A percentile compares a stretch with the other conserved stretches of the same genome.
phyloP scores from a whole-genome alignment of 2,113 vertebrate species.

The Micronycteris hirsuta region DNA sequence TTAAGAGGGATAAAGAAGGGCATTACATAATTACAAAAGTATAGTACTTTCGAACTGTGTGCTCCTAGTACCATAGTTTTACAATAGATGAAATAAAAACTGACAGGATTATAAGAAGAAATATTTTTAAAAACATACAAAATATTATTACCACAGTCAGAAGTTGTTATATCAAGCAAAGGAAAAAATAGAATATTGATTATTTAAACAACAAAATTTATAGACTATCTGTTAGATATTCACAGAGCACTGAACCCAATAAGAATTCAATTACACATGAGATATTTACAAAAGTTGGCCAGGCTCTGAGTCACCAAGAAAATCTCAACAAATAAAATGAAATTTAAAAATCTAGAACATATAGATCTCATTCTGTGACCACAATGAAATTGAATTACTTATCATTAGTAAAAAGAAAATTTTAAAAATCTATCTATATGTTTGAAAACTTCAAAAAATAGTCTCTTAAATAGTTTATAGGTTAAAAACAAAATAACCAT shows the following conservation, averaged over 20 bases:
- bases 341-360: not conserved
- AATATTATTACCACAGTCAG: not conserved
- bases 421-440: not conserved
- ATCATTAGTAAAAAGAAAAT: not conserved
- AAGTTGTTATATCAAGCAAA: not conserved
- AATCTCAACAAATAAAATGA: not conserved
- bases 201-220: not conserved
- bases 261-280: not conserved
- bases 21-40: not conserved
- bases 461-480: not conserved
- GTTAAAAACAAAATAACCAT: not conserved
- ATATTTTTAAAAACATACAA: not conserved
- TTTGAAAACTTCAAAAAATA: not conserved
- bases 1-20: not conserved
- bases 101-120: not conserved
- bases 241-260: not conserved
- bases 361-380: not conserved
- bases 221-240: not conserved
- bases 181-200: not conserved
- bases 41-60: not conserved
- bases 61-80: not conserved
- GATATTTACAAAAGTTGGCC: not conserved
- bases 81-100: not conserved
- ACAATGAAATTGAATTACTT: not conserved
- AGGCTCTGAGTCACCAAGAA: not conserved